Evolutionary conservation across 1,140 invertebrate species (phyloP), one percentile per base, ranked within the genome.

Genomic region (Planococcus citri): DNA sequence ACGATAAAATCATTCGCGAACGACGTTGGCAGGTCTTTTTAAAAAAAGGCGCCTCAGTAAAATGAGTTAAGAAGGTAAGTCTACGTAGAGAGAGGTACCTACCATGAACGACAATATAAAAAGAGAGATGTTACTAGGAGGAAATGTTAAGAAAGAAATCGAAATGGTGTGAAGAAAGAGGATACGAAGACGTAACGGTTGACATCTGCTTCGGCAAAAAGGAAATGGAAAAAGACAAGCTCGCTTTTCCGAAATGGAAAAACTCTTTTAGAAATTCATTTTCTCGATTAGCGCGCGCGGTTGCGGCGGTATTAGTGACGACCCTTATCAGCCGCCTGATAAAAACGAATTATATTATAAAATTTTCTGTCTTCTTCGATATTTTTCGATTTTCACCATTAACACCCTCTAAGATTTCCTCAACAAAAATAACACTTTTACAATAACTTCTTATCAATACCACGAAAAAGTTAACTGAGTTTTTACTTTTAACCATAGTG

Each of bases 331-430:
- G 60, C 21, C 60, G 60, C 25, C 60, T 64, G 60, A 64, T 64
- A 64, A 64, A 64, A 64, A 64, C 60, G 60, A 64, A 64, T 64
- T 64, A 64, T 64, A 64, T 64, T 64, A 64, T 64, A 64, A 64
- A 64, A 64, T 64, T 33, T 64, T 64, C 60, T 64, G 60, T 64
- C 25, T 64, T 64, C 60, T 64, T 64, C 60, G 60, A 64, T 64
- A 64, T 64, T 64, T 64, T 64, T 64, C 60, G 60, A 64, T 64
- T 64, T 64, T 64, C 60, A 64, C 60, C 60, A 64, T 64, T 64
- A 64, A 64, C 60, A 64, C 60, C 60, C 60, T n/a, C 51, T 25
- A 64, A 27, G 25, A 25, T 64, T 64, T 64, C 22, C 60, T 64
- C 9, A 25, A 64, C 21, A 25, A 64, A 27, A 25, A 27, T 64